Percentiles rank a stretch among this genome's conserved stretches.
Evolutionary conservation across 2,113 vertebrate genomes (phyloP).

Genomic region (Gadus chalcogrammus): DNA sequence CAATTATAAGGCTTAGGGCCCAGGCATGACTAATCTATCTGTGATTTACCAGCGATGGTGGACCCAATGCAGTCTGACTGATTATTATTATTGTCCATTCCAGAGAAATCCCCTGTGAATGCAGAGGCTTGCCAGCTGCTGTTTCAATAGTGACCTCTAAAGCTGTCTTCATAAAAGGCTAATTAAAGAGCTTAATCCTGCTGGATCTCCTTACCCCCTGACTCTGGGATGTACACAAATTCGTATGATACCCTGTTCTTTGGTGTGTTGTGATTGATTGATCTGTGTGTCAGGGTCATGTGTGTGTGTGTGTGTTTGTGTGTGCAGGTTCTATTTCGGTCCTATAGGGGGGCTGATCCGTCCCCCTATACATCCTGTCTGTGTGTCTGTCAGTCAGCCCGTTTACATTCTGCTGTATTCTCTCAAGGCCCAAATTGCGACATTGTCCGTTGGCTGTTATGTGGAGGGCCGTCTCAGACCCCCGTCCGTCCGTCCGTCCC

Average conservation of each 20-base stretch:
- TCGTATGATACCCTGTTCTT: not conserved
- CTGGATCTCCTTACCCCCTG: not conserved
- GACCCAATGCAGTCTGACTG: constrained; percentile 16
- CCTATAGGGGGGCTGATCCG: not conserved
- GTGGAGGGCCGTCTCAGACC: too few relatives aligned
- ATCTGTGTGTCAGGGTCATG: not conserved
- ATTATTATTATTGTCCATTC: constrained; percentile 55
- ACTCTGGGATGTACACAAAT: not conserved
- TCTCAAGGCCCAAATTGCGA: not conserved
- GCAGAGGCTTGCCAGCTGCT: constrained; percentile 62
- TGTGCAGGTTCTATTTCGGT: not conserved
- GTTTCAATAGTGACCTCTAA: constrained; percentile 59
- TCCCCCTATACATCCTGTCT: not conserved
- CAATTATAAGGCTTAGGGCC: too few relatives aligned
- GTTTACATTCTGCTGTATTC: not conserved
- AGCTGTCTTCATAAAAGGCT: constrained; percentile 64
- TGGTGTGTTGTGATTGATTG: too few relatives aligned
- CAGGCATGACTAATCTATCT: too few relatives aligned
- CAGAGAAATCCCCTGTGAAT: constrained; percentile 50
- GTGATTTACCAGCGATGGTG: too few relatives aligned
- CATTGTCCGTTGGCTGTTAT: not conserved
- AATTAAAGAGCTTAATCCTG: constrained; percentile 63
- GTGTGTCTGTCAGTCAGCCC: not conserved
- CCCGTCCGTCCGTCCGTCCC: too few relatives aligned
- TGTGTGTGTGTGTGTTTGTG: not conserved